Evolutionary conservation across 2,888 invertebrate genomes (phyloP), one percentile per base, ranked within the genome.

Genomic region (Agriopis leucophaearia): DNA sequence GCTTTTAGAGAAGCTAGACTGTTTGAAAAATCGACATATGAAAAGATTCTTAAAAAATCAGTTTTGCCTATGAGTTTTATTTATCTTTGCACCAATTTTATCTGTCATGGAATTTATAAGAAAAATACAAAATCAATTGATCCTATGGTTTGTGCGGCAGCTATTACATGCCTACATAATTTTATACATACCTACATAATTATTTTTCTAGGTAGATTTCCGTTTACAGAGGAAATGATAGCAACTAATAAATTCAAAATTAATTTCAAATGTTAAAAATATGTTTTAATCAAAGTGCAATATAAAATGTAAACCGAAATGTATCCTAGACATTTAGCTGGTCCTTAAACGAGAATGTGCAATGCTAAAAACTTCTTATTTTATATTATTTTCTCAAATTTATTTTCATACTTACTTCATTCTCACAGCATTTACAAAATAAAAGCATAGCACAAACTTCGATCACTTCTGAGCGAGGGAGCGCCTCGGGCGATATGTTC

Each of bases 321-420:
- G 82, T 87, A 78, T 74, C 84, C 85, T 89, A 87, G 86, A 87
- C 77, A 80, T 79, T 86, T 90, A 92, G 91, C 90, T 90, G 86
- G 88, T 88, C 88, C 90, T 91, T 83, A 88, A 87, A 88, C 82
- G 92, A 91, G 94, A 94, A 94, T 94, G 94, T 93, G 94, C 93
- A 90, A 93, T 92, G 93, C 94, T 92, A 86, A 85, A 81, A 85
- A 89, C 89, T 92, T 92, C 92, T 92, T 90, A 87, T 88, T 82
- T 64, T 82, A 74, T 76, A 88, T 92, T 88, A 83, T 86, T 90
- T 91, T 90, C 86, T 78, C 77, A 86, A 57, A 86, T 84, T 90
- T 89, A 86, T 88, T 92, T 92, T 89, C 87, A 87, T 87, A 88
- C 87, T 87, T 64, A 64, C 85, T 92, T 92, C 88, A 91, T 87